Conservation (phyloP, 2,113 vertebrate species). For the Pachycephala philippinensis region DNA sequence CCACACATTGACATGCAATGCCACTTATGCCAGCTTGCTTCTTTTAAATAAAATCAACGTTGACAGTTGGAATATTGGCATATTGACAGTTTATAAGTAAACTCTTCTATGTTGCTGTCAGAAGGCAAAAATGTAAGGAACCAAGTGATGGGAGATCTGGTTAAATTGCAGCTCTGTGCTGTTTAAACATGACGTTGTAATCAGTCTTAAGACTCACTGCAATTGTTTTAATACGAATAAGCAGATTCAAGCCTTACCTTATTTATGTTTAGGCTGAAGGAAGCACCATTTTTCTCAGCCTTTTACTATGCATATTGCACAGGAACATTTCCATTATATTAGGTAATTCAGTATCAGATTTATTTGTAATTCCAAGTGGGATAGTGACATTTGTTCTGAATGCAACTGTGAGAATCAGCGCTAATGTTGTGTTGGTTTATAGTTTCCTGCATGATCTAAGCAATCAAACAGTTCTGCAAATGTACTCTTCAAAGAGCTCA, state of each 20-base stretch:
- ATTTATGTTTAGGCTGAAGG: conserved; percentile 7
- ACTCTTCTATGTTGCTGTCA: not conserved
- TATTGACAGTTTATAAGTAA: not conserved
- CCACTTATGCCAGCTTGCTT: not conserved
- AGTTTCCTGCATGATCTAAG: conserved; percentile 16
- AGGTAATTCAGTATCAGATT: conserved; percentile 26
- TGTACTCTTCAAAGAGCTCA: conserved; percentile 56
- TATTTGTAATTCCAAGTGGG: conserved; percentile 45
- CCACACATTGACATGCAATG: not conserved
- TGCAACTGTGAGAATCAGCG: not conserved
- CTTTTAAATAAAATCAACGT: not conserved
- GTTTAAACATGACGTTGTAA: not conserved
- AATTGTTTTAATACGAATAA: conserved; percentile 31
- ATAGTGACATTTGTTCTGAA: not conserved
- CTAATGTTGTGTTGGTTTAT: not conserved
- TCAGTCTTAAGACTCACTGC: not conserved
- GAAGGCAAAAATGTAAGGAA: not conserved
- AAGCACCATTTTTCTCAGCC: not conserved
- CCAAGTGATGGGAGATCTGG: not conserved
- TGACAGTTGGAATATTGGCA: not conserved
- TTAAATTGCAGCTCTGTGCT: not conserved
- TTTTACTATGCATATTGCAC: conserved; percentile 36
- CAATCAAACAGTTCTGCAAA: conserved; percentile 59
- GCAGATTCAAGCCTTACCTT: not conserved
- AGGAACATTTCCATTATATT: conserved; percentile 22